Percentiles rank a stretch among this genome's conserved stretches.
Evolutionary conservation across 2,113 vertebrate genomes (phyloP).

Genomic region (Nyctibius bracteatus): DNA sequence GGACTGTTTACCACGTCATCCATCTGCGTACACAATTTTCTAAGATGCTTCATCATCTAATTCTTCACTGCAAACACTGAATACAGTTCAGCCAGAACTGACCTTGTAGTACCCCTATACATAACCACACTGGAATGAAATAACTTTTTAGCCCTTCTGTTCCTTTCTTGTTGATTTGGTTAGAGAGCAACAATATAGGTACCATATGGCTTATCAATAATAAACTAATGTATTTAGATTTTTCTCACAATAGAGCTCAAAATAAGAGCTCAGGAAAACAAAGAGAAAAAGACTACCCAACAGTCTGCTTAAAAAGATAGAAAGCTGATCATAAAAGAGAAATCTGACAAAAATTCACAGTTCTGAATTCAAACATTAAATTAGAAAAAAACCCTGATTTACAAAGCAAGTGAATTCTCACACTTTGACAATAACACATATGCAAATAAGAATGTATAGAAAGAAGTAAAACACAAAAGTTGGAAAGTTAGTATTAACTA

Average conservation of each 20-base stretch:
- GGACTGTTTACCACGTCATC: background rate
- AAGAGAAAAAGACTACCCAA: background rate
- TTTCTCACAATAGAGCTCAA: background rate
- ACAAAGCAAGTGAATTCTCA: background rate
- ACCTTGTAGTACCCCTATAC: background rate
- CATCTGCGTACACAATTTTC: background rate
- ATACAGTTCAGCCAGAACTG: background rate
- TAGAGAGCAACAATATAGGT: background rate
- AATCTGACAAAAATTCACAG: background rate
- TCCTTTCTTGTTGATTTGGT: background rate
- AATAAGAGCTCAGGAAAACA: background rate
- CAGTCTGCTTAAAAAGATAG: background rate
- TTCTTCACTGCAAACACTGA: background rate
- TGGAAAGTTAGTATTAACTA: background rate
- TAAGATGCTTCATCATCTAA: background rate
- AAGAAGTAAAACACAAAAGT: background rate
- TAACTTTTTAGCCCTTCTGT: background rate
- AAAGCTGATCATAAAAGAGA: background rate
- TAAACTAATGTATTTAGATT: background rate
- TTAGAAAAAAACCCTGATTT: background rate
- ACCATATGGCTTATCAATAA: background rate
- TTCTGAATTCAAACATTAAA: background rate
- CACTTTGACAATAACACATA: accelerated
- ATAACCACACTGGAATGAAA: background rate
- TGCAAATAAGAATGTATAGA: background rate